These are phyloP conservation scores for Saguinus imperator DNA, from an alignment of 2,113 vertebrate genomes.

Conservation along the genomic window DNA sequence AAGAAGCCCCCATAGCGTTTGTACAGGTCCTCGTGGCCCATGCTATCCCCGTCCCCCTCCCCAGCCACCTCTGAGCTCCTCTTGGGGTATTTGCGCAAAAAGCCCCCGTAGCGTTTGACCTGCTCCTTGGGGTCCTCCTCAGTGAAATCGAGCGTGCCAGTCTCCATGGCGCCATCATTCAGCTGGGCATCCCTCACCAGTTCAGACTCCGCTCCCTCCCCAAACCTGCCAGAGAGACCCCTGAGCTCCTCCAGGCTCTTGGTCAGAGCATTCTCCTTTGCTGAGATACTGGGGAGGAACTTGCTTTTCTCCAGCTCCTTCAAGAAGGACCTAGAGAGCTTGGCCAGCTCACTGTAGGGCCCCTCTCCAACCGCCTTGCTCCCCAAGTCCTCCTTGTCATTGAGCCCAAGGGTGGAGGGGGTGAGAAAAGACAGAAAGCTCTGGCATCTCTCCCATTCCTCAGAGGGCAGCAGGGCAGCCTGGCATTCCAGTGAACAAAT, in stretches of 20 bases:
- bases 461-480: slow-evolving; percentile 71
- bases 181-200: slow-evolving; percentile 55
- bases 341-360: slow-evolving; percentile 73
- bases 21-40: slow-evolving; percentile 88
- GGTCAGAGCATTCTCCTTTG: slow-evolving; percentile 83
- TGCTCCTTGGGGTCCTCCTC: slow-evolving; percentile 78
- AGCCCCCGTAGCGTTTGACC: slow-evolving; percentile 91
- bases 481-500: slow-evolving; percentile 91
- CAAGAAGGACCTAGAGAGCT: slow-evolving; percentile 89
- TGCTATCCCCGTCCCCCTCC: slow-evolving; percentile 72
- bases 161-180: not conserved
- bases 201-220: slow-evolving; percentile 75
- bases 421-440: slow-evolving; percentile 63
- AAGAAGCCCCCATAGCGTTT: slow-evolving; percentile 98
- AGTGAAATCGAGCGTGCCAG: not conserved
- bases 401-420: slow-evolving; percentile 41
- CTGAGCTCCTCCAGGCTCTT: slow-evolving; percentile 83
- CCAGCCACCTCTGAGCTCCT: slow-evolving; percentile 80
- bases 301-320: slow-evolving; percentile 88
- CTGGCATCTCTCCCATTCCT: slow-evolving; percentile 87
- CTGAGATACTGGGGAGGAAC: slow-evolving; percentile 76
- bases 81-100: slow-evolving; percentile 91
- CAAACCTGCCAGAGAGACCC: slow-evolving; percentile 79
- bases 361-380: slow-evolving; percentile 67
- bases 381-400: slow-evolving; percentile 56